Evolutionary conservation across 1,140 invertebrate genomes (phyloP).

Genomic region (Drosophila sturtevanti): DNA sequence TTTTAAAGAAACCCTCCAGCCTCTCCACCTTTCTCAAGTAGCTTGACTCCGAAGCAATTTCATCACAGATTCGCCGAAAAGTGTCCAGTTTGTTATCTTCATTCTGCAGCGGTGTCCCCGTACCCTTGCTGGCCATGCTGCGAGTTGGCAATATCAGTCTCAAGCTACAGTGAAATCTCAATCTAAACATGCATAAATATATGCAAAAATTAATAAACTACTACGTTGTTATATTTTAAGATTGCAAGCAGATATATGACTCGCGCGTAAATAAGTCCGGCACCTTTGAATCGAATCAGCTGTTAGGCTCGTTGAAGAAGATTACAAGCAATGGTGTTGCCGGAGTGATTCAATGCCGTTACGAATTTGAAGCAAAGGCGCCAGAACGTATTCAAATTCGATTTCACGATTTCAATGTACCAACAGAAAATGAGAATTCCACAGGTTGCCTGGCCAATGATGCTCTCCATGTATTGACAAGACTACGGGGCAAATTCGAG

Average conservation of each 20-base stretch:
- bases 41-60: conserved; percentile 89
- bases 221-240: conserved; percentile 13
- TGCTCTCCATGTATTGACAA: conserved; percentile 65
- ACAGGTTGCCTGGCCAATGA: conserved; percentile 61
- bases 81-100: conserved; percentile 90
- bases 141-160: background rate
- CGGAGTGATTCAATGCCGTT: conserved; percentile 89
- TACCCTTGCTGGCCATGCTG: conserved; percentile 14
- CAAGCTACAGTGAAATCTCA: background rate
- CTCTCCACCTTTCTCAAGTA: conserved; percentile 92
- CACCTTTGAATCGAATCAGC: conserved; percentile 88
- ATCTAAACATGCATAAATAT: conserved; percentile 23
- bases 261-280: conserved; percentile 92
- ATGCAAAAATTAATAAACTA: conserved; percentile 11
- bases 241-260: conserved; percentile 89
- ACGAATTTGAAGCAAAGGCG: conserved; percentile 92
- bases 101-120: conserved; percentile 46
- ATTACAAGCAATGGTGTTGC: conserved; percentile 82
- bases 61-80: conserved; percentile 90
- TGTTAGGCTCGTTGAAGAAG: conserved; percentile 81
- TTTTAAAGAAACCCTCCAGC: conserved; percentile 85
- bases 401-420: conserved; percentile 77
- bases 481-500: conserved; percentile 64
- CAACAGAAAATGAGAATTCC: conserved; percentile 65
- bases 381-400: conserved; percentile 88